phyloP scores from a whole-genome alignment of 2,113 vertebrate genomes.

The Dromaius novaehollandiae region DNA sequence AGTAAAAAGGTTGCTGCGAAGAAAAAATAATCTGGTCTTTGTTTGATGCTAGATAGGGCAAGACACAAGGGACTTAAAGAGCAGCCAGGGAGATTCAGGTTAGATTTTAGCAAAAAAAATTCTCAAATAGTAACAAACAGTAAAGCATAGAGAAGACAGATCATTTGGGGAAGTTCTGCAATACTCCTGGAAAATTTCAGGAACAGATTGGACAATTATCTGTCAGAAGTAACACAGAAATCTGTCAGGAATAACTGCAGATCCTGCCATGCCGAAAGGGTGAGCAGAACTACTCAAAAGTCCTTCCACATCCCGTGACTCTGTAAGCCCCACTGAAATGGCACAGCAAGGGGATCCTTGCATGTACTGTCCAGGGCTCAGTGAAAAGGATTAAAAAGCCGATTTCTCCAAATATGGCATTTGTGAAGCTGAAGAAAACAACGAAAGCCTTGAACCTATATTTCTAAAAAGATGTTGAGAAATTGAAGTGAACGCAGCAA shows the following conservation, averaged over 20 bases:
- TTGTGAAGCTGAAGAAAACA: not conserved
- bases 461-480: not conserved
- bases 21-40: not conserved
- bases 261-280: not conserved
- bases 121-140: not conserved
- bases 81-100: not conserved
- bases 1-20: not conserved
- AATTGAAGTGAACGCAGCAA: not conserved
- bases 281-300: not conserved
- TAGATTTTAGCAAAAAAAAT: not conserved
- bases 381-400: not conserved
- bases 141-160: constrained; percentile 5
- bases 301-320: not conserved
- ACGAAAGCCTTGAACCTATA: not conserved
- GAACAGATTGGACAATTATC: not conserved
- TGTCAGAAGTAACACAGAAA: constrained; percentile 24
- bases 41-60: not conserved
- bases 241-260: not conserved
- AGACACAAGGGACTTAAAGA: constrained; percentile 5
- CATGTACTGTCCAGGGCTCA: accelerated
- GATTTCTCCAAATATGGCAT: not conserved
- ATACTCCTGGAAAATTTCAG: not conserved
- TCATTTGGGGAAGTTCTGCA: constrained; percentile 9
- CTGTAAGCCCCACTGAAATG: not conserved
- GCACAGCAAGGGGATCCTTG: not conserved